Percentiles rank a stretch among this genome's conserved stretches.
These are phyloP conservation scores for Caenorhabditis zanzibari DNA, from an alignment of 2,888 invertebrate species.

Conservation along the genomic window DNA sequence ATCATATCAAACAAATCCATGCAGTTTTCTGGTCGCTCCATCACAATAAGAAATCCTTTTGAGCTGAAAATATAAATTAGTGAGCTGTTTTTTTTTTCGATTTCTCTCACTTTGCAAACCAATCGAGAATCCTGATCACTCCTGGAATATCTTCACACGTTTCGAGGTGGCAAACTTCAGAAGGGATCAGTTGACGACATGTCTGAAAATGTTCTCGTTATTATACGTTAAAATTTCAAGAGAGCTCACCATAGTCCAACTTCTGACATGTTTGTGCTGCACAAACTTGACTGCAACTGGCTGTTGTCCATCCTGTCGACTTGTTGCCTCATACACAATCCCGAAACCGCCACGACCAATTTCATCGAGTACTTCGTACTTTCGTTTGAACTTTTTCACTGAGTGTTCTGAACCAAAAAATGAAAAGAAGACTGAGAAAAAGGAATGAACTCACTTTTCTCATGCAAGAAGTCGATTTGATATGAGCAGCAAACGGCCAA, in stretches of 20 bases:
- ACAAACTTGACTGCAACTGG: conserved; percentile 83
- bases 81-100: not conserved
- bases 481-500: conserved; percentile 81
- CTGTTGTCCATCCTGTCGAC: conserved; percentile 69
- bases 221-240: not conserved
- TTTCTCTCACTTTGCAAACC: conserved; percentile 79
- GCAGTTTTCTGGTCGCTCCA: conserved; percentile 79
- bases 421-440: not conserved
- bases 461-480: conserved; percentile 79
- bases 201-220: conserved; percentile 66
- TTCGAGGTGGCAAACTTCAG: conserved; percentile 81
- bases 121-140: conserved; percentile 79
- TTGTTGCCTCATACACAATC: conserved; percentile 77
- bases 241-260: conserved; percentile 76
- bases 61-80: conserved; percentile 69
- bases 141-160: conserved; percentile 79
- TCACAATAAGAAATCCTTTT: conserved; percentile 81
- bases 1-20: conserved; percentile 82
- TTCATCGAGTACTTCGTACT: conserved; percentile 78
- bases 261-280: conserved; percentile 80
- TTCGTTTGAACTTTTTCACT: conserved; percentile 76
- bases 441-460: conserved; percentile 72
- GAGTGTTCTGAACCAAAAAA: conserved; percentile 74
- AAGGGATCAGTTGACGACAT: conserved; percentile 79
- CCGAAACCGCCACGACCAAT: conserved; percentile 82